These are phyloP conservation scores for Pomatorhinus ruficollis DNA, from an alignment of 2,113 vertebrate genomes.

Conservation along the genomic window DNA sequence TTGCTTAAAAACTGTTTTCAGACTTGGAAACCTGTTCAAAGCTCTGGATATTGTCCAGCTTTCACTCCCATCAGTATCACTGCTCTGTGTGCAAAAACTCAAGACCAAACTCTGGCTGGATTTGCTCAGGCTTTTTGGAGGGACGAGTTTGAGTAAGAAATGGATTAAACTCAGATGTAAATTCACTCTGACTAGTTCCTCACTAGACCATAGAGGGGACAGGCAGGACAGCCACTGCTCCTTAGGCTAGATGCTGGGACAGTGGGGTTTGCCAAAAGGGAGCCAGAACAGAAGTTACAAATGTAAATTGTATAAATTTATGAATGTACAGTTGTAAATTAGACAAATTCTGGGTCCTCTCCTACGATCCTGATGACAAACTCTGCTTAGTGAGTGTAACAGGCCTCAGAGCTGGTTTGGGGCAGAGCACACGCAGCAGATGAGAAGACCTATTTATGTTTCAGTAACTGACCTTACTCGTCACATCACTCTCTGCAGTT, in stretches of 20 bases:
- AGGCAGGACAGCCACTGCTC: neutral
- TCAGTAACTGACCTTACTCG: neutral
- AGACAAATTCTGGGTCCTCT: neutral
- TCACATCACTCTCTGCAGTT: neutral
- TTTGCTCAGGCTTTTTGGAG: neutral
- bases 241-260: neutral
- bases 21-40: neutral
- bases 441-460: neutral
- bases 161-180: neutral
- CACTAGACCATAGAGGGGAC: neutral
- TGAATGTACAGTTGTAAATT: neutral
- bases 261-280: neutral
- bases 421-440: neutral
- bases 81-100: neutral
- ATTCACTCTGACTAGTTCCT: neutral
- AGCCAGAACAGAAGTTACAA: neutral
- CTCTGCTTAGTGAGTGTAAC: neutral
- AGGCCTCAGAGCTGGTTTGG: neutral
- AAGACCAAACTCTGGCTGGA: neutral
- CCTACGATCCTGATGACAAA: rapidly evolving
- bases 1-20: neutral
- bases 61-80: neutral
- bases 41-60: neutral
- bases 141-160: neutral
- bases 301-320: neutral